Evolutionary conservation across 2,888 invertebrate species (phyloP), one percentile per base, ranked within the genome.

Genomic region (Dolichomitus sp.): DNA sequence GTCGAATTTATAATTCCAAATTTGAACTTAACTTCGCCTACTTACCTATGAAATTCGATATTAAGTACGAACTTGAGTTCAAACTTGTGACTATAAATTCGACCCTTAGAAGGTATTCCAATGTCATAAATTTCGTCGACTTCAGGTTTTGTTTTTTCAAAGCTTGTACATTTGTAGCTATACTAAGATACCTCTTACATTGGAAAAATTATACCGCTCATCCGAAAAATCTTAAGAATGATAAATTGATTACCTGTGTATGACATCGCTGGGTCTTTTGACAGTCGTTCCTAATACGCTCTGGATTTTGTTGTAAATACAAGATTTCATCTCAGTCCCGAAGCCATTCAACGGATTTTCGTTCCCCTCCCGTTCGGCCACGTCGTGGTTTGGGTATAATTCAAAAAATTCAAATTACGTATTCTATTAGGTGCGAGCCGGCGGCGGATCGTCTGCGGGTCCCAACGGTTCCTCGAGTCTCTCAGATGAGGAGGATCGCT

Each of bases 391-490:
- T 80, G 23, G 70, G 69, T 84, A 83, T 81, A 83, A 84, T 84
- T 84, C 63, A 80, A 90, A 91, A 88, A 90, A 91, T 90, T 92
- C 89, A 91, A 92, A 92, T 91, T 90, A 89, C 89, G 89, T 91
- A 92, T 93, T 93, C 92, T 93, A 93, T 93, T 93, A 93, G 89
- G 87, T 85, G 87, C 81, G 85, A 86, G 85, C 84, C 74, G 81
- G 85, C 80, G 83, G 70, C 81, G 52, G 66, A 69, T 80, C 65
- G 77, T 74, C 75, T 59, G 73, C 63, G 23, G 52, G 48, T 30
- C 12, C 37, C 50, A 57, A 33, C 30, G 50, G 40, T 33, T 48
- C 61, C 45, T 5, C 42, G 27, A 42, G 11, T 30, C 52, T 54
- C 59, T 59, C 73, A 33, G 50, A 42, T 37, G 40, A 48, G 48